These are phyloP conservation scores for Pandion haliaetus DNA, from an alignment of 2,113 vertebrate genomes.

Conservation along the genomic window DNA sequence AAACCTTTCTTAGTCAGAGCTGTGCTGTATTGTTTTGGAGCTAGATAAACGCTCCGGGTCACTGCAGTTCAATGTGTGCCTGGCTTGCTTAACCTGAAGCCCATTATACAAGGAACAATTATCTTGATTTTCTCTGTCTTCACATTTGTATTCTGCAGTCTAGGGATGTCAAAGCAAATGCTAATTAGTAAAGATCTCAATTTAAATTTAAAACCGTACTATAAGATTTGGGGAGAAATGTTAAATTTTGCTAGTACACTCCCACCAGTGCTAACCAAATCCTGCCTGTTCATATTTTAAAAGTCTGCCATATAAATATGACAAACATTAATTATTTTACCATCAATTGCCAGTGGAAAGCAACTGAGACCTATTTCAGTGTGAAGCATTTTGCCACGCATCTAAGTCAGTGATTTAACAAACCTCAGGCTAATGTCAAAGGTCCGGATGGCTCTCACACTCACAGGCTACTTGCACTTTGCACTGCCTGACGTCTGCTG, in stretches of 20 bases:
- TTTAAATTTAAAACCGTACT: not conserved
- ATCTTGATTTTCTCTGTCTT: not conserved
- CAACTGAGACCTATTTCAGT: not conserved
- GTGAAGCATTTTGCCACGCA: not conserved
- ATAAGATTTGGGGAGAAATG: not conserved
- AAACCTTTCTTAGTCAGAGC: not conserved
- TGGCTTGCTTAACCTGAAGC: not conserved
- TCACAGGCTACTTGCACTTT: not conserved
- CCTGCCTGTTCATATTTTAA: not conserved
- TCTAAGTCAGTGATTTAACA: not conserved
- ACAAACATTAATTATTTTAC: not conserved
- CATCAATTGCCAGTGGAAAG: not conserved
- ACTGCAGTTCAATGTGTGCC: not conserved
- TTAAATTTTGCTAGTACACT: not conserved
- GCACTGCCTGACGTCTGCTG: not conserved
- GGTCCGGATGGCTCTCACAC: not conserved
- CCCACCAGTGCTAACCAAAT: not conserved
- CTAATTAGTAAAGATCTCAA: not conserved
- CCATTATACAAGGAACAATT: constrained; percentile 24
- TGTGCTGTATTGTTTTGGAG: not conserved
- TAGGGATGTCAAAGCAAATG: not conserved
- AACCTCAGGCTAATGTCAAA: constrained; percentile 5
- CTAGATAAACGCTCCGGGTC: constrained; percentile 18
- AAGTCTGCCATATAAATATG: not conserved
- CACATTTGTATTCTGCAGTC: not conserved